A percentile compares a stretch with the other conserved stretches of the same genome.
These are phyloP conservation scores for Seriola rivoliana DNA, from an alignment of 2,113 vertebrate species.

Conservation along the genomic window DNA sequence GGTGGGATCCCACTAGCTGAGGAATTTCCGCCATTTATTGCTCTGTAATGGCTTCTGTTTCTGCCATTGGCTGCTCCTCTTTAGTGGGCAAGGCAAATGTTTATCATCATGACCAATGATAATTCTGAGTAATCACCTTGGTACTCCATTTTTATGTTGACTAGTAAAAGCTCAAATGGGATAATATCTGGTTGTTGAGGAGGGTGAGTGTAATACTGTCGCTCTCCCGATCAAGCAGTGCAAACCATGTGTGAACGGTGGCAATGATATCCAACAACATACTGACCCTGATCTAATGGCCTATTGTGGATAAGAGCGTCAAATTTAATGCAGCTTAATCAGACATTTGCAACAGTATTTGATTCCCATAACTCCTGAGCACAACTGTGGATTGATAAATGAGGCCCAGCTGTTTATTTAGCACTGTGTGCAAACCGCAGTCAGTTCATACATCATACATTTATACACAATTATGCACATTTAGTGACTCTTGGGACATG, in stretches of 20 bases:
- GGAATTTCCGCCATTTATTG: constrained; percentile 45
- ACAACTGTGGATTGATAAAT: not conserved
- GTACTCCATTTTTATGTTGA: constrained; percentile 70
- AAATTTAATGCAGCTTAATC: not conserved
- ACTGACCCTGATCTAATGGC: not conserved
- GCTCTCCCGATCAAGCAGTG: constrained; percentile 22
- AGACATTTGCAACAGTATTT: constrained; percentile 1
- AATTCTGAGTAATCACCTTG: constrained; percentile 65
- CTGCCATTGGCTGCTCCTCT: constrained; percentile 32
- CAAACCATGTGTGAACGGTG: constrained; percentile 23
- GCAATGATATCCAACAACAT: not conserved
- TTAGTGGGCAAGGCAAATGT: constrained; percentile 56
- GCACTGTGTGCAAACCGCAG: not conserved
- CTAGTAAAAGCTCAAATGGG: constrained; percentile 71
- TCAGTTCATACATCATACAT: constrained; percentile 10
- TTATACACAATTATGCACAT: not conserved
- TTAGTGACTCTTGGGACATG: not conserved
- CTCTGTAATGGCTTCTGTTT: constrained; percentile 36
- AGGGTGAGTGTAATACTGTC: not conserved
- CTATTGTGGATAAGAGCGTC: not conserved
- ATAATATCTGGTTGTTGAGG: constrained; percentile 63
- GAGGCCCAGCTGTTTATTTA: constrained; percentile 36
- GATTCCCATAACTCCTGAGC: not conserved
- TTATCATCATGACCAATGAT: constrained; percentile 57
- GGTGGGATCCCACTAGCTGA: constrained; percentile 29